Conservation (phyloP, 2,113 vertebrate species). For the Deroptyus accipitrinus region DNA sequence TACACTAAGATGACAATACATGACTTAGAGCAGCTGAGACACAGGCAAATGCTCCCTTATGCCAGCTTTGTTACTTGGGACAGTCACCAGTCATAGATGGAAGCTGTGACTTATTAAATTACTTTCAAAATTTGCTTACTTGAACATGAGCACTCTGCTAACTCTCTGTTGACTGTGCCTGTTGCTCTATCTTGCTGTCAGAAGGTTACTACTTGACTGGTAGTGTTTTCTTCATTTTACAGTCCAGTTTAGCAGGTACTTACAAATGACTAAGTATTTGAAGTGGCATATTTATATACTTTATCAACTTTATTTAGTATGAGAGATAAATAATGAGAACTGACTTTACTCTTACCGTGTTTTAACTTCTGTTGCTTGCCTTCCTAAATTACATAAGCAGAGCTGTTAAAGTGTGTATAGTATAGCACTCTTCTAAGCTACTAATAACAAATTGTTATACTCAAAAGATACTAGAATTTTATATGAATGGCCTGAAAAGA, state of each 20-base stretch:
- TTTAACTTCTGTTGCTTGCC: background rate
- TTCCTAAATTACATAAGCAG: background rate
- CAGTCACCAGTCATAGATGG: background rate
- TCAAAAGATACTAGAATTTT: background rate
- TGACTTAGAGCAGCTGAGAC: background rate
- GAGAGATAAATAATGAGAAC: background rate
- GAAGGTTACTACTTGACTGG: background rate
- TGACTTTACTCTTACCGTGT: background rate
- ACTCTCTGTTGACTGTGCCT: background rate
- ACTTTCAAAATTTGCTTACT: background rate
- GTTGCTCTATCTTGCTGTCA: background rate
- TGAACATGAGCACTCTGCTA: background rate
- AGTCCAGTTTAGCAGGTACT: background rate
- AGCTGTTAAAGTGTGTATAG: background rate
- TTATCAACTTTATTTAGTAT: background rate
- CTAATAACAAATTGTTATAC: background rate
- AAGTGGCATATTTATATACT: background rate
- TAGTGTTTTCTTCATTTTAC: background rate
- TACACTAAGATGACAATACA: background rate
- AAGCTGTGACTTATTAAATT: background rate
- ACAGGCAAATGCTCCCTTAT: background rate
- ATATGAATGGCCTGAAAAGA: background rate
- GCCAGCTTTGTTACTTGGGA: background rate
- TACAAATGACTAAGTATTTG: background rate
- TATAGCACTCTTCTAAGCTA: background rate